Percentiles rank a stretch among this genome's conserved stretches.
Conservation (phyloP, 2,888 invertebrate genomes). For the Drosophila koepferae region DNA sequence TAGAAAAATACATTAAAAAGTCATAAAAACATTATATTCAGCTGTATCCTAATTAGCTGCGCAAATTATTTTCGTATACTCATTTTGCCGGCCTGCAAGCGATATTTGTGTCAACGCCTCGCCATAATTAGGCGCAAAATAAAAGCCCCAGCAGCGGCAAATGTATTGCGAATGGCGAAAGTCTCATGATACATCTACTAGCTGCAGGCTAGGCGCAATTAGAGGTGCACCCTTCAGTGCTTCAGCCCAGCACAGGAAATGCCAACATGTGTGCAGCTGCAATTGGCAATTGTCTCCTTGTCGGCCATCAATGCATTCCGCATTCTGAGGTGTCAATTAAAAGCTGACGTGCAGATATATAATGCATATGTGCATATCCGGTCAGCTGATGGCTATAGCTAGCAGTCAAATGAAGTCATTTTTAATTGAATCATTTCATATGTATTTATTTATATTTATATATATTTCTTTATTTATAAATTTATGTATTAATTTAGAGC, state of each 20-base stretch:
- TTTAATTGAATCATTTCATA: neutral
- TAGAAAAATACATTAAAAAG: slow-evolving; percentile 75
- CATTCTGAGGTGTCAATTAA: slow-evolving; percentile 25
- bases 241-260: slow-evolving; percentile 56
- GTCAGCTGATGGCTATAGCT: slow-evolving; percentile 5
- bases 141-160: slow-evolving; percentile 61
- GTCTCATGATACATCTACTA: slow-evolving; percentile 4
- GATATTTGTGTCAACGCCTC: slow-evolving; percentile 79
- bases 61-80: slow-evolving; percentile 54
- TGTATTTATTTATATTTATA: too few relatives aligned
- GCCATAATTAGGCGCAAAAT: slow-evolving; percentile 65
- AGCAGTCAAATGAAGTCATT: neutral
- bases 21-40: slow-evolving; percentile 82
- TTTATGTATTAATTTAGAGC: too few relatives aligned
- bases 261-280: slow-evolving; percentile 39
- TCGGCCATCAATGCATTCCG: slow-evolving; percentile 3
- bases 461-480: too few relatives aligned
- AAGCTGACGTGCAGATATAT: slow-evolving; percentile 35
- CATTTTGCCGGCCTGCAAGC: slow-evolving; percentile 44
- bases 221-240: slow-evolving; percentile 20
- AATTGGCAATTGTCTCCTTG: slow-evolving; percentile 52
- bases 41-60: slow-evolving; percentile 77
- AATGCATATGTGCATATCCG: slow-evolving; percentile 7
- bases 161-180: slow-evolving; percentile 49
- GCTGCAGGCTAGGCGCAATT: slow-evolving; percentile 44